phyloP scores from a whole-genome alignment of 2,113 vertebrate species.

The Naja naja region DNA sequence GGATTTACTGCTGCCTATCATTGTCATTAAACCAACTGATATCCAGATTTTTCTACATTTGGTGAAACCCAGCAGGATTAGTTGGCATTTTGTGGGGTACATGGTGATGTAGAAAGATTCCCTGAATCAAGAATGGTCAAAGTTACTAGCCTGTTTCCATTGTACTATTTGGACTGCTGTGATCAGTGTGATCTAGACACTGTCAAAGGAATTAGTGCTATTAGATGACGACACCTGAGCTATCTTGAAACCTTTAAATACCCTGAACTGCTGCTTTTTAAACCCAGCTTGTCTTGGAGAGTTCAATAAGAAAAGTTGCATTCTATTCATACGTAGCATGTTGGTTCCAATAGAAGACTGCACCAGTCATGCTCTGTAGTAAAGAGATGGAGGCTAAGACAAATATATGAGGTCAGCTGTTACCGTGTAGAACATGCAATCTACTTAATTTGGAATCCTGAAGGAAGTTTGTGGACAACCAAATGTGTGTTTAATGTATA shows the following conservation, averaged over 20 bases:
- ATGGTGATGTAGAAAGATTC: background rate
- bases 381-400: background rate
- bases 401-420: background rate
- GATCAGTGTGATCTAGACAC: background rate
- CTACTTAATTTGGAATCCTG: background rate
- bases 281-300: background rate
- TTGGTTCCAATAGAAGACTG: background rate
- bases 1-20: background rate
- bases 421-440: background rate
- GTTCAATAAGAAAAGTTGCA: background rate
- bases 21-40: background rate
- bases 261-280: background rate
- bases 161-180: background rate
- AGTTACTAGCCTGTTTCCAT: slow-evolving; percentile 34
- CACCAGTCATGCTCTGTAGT: background rate
- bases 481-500: background rate
- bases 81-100: background rate
- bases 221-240: background rate
- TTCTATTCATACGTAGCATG: background rate
- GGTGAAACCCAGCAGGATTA: background rate
- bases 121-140: background rate
- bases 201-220: background rate
- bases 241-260: background rate
- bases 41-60: background rate
- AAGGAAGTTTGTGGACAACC: background rate